phyloP scores from a whole-genome alignment of 2,888 invertebrate species.

The Palloptera scutellata region DNA sequence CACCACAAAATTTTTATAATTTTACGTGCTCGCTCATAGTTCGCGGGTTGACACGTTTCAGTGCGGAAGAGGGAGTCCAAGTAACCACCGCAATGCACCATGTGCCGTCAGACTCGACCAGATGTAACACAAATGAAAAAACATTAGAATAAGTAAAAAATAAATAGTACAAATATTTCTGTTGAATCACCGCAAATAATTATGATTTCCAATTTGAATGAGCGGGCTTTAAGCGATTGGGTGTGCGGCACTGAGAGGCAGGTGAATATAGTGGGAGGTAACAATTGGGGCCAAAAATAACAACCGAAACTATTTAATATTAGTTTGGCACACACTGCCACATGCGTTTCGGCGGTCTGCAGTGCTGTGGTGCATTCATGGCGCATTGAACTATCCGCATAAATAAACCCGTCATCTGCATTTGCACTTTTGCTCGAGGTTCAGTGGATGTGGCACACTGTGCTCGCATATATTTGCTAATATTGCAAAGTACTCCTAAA shows the following conservation, averaged over 20 bases:
- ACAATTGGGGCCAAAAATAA: conserved; percentile 18
- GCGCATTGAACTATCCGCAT: neutral
- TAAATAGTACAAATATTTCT: conserved; percentile 33
- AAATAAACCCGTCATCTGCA: neutral
- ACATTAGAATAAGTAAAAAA: conserved; percentile 4
- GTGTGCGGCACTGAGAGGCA: neutral
- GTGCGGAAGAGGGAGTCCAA: neutral
- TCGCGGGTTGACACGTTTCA: neutral
- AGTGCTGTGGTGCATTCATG: neutral
- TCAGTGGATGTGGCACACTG: neutral
- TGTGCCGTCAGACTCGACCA: neutral
- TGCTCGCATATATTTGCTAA: neutral
- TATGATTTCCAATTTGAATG: conserved; percentile 41
- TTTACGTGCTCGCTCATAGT: neutral
- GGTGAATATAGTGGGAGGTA: neutral
- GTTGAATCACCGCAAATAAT: conserved; percentile 52
- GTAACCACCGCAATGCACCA: conserved; percentile 11
- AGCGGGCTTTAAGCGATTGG: conserved; percentile 12
- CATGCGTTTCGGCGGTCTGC: neutral
- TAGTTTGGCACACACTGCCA: neutral
- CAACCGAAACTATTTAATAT: neutral
- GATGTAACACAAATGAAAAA: conserved; percentile 11
- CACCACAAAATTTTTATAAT: conserved; percentile 7
- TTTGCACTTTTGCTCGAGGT: conserved; percentile 5
- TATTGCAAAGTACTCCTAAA: no score